A percentile compares a stretch with the other conserved stretches of the same genome.
These are phyloP conservation scores for Indicator maculatus DNA, from an alignment of 2,113 vertebrate species.

Conservation along the genomic window DNA sequence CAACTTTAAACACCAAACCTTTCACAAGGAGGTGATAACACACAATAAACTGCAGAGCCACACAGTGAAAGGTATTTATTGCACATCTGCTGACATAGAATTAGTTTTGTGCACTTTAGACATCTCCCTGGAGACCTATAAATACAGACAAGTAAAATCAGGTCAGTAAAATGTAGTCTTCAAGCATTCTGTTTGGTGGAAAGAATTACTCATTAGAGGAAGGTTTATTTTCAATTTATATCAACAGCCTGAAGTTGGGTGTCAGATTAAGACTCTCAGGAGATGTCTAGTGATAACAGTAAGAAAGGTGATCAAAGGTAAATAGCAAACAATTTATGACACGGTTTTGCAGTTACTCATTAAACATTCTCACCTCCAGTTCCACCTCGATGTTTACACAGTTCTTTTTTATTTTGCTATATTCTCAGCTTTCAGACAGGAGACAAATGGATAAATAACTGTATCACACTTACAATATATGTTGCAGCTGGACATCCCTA, in stretches of 20 bases:
- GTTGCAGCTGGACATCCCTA: background rate
- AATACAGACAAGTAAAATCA: slow-evolving; percentile 12
- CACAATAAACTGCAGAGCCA: background rate
- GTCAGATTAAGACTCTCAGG: background rate
- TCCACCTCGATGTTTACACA: background rate
- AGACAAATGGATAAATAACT: background rate
- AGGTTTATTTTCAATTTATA: background rate
- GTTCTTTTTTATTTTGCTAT: background rate
- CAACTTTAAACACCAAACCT: background rate
- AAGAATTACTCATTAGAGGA: slow-evolving; percentile 22
- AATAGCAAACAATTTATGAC: background rate
- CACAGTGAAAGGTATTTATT: background rate
- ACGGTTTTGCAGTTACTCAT: background rate
- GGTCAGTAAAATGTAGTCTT: background rate
- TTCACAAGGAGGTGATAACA: background rate
- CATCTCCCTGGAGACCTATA: background rate
- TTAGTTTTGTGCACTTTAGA: background rate
- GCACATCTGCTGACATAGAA: background rate
- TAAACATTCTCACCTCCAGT: background rate
- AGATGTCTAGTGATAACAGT: background rate
- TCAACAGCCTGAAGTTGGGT: background rate
- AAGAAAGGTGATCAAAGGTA: slow-evolving; percentile 25
- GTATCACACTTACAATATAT: background rate
- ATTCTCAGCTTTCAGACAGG: background rate
- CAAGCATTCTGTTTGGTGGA: background rate